phyloP scores from a whole-genome alignment of 2,797 vertebrate genomes.

The Naso thynnoides region DNA sequence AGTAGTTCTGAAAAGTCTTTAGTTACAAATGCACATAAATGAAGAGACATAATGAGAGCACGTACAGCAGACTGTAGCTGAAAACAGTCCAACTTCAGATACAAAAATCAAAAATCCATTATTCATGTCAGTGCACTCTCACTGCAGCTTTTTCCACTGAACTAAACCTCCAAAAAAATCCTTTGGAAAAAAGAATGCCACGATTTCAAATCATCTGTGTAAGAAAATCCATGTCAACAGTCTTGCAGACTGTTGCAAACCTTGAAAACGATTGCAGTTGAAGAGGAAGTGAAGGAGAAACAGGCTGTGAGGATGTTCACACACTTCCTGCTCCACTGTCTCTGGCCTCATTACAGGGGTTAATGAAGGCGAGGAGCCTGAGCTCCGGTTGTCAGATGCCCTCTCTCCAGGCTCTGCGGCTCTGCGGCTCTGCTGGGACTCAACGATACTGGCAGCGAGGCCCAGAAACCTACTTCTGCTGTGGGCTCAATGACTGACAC shows the following conservation, averaged over 20 bases:
- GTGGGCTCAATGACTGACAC: constrained; percentile 59
- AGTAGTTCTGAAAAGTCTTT: neutral
- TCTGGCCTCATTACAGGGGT: constrained; percentile 80
- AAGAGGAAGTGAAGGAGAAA: constrained; percentile 6
- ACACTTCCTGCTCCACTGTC: constrained; percentile 44
- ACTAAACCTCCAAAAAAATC: neutral
- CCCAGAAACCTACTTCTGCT: constrained; percentile 86
- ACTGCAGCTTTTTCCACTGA: constrained; percentile 3
- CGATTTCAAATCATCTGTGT: neutral
- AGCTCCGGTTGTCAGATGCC: constrained; percentile 36
- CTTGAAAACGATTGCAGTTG: neutral
- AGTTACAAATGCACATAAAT: constrained; percentile 9
- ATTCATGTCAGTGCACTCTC: constrained; percentile 27
- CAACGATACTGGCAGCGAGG: constrained; percentile 56
- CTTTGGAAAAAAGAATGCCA: neutral
- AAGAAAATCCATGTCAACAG: neutral
- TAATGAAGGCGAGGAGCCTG: constrained; percentile 70
- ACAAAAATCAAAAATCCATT: constrained; percentile 32
- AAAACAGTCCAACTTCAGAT: constrained; percentile 7
- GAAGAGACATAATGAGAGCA: neutral
- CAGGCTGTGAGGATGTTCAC: constrained; percentile 26
- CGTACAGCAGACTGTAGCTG: neutral
- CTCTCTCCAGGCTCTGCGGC: constrained; percentile 31
- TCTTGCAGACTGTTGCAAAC: neutral
- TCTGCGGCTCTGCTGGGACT: constrained; percentile 59